A percentile compares a stretch with the other conserved stretches of the same genome.
phyloP scores from a whole-genome alignment of 2,113 vertebrate genomes.

The Rhadina sibilatrix region DNA sequence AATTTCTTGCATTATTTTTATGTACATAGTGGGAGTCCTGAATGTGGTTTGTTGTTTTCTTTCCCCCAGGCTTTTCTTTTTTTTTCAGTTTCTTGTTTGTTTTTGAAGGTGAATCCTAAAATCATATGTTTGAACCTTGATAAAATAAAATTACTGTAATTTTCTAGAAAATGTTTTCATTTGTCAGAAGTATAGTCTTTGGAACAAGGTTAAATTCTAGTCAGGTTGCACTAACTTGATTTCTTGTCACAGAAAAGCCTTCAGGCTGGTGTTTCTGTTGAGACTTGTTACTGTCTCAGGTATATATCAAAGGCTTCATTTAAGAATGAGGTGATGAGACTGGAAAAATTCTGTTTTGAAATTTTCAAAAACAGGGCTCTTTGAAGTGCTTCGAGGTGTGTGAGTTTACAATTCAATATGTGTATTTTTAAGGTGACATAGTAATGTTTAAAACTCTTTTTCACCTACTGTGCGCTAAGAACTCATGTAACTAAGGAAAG shows the following conservation, averaged over 20 bases:
- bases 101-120: neutral
- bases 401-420: neutral
- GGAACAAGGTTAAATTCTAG: neutral
- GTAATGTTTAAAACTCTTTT: neutral
- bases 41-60: accelerated
- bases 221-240: neutral
- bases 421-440: neutral
- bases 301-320: neutral
- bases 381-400: neutral
- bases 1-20: neutral
- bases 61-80: neutral
- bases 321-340: neutral
- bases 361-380: neutral
- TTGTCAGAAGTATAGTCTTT: neutral
- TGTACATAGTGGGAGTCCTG: accelerated
- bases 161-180: neutral
- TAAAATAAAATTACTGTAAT: neutral
- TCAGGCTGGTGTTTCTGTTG: neutral
- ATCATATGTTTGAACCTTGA: neutral
- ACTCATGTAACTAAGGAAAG: neutral
- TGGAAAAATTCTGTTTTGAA: neutral
- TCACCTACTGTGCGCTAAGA: neutral
- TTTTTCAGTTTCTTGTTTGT: neutral
- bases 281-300: neutral
- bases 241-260: neutral